phyloP scores from a whole-genome alignment of 64 coral and sea anemone species.

The Dendronephthya gigantea region DNA sequence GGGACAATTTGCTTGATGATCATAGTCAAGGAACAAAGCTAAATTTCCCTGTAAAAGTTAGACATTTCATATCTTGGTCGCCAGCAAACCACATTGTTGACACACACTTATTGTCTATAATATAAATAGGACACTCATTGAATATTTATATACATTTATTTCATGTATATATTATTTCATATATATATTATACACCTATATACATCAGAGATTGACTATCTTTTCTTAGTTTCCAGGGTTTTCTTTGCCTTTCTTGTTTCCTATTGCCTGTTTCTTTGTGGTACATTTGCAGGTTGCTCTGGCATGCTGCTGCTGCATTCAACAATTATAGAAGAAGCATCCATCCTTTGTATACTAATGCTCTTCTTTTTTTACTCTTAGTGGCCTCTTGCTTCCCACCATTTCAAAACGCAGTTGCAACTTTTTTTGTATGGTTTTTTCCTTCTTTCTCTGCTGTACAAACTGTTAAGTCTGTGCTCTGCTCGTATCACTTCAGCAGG shows the following conservation, averaged over 20 bases:
- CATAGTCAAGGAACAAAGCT: no score
- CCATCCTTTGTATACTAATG: slow-evolving; percentile 29
- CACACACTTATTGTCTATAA: no score
- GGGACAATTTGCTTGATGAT: no score
- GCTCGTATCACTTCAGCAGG: slow-evolving; percentile 42
- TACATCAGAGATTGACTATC: background rate
- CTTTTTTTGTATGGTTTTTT: slow-evolving; percentile 44
- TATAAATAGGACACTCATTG: no score
- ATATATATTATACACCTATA: background rate
- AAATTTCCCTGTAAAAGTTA: no score
- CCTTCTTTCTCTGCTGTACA: slow-evolving; percentile 31
- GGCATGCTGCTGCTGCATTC: background rate
- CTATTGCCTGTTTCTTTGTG: background rate
- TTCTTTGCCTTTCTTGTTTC: background rate
- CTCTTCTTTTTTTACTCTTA: slow-evolving; percentile 32
- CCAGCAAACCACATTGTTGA: background rate
- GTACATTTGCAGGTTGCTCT: slow-evolving; percentile 22
- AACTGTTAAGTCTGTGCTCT: slow-evolving; percentile 26
- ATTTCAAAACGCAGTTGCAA: background rate
- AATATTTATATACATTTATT: no score
- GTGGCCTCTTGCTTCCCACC: slow-evolving; percentile 37
- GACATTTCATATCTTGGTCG: slow-evolving; percentile 40
- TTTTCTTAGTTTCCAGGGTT: background rate
- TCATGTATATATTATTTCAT: no score
- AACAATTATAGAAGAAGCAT: background rate